phyloP scores from a whole-genome alignment of 2,113 vertebrate genomes.

The Halcyon malimbica region DNA sequence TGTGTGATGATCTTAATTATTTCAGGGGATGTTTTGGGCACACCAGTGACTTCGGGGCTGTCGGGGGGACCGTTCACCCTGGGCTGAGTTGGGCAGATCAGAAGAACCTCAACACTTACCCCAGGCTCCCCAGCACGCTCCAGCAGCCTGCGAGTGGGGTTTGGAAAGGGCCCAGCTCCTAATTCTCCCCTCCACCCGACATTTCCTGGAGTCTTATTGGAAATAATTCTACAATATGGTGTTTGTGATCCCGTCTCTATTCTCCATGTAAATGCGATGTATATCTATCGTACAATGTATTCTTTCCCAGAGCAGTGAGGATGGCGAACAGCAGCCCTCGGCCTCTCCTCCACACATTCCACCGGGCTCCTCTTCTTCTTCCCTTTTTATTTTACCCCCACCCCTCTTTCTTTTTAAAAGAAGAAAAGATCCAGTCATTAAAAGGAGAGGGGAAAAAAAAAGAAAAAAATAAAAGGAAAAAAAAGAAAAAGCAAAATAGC shows the following conservation, averaged over 20 bases:
- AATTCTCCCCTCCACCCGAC: background rate
- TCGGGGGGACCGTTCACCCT: rapidly evolving
- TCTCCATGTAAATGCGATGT: background rate
- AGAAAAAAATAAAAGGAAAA: too few relatives aligned
- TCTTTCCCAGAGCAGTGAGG: background rate
- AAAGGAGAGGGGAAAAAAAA: background rate
- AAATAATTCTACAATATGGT: background rate
- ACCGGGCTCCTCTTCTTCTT: background rate
- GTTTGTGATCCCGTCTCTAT: background rate
- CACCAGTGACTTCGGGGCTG: background rate
- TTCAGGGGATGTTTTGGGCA: background rate
- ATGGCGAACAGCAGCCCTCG: background rate
- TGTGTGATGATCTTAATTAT: background rate
- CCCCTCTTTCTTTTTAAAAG: background rate
- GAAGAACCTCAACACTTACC: background rate
- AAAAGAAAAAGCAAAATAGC: background rate
- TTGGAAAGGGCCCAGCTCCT: slow-evolving; percentile 33
- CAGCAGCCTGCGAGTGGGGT: background rate
- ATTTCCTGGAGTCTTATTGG: slow-evolving; percentile 10
- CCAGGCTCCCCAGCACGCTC: background rate
- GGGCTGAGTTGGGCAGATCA: too few relatives aligned
- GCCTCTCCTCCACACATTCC: slow-evolving; percentile 29
- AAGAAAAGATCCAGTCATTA: slow-evolving; percentile 3
- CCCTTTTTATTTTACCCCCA: background rate
- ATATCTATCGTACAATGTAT: background rate